These are phyloP conservation scores for Hipparchia sbordonii DNA, from an alignment of 2,888 invertebrate genomes.

Conservation along the genomic window DNA sequence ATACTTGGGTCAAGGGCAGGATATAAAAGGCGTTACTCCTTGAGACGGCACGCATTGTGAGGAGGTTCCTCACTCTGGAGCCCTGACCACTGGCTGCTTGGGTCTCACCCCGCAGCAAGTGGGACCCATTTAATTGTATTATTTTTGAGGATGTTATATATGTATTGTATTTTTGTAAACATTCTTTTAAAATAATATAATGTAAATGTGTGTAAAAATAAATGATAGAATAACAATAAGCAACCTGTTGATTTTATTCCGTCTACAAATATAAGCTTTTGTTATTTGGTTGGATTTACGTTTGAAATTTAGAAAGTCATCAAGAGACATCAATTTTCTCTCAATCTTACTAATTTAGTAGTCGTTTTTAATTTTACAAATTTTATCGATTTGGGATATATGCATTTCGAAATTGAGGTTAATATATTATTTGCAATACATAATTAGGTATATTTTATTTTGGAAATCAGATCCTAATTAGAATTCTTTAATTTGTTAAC, in stretches of 20 bases:
- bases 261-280: background rate
- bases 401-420: constrained; percentile 17
- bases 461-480: background rate
- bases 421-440: constrained; percentile 17
- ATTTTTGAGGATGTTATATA: no score
- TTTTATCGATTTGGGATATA: constrained; percentile 1
- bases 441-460: background rate
- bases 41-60: no score
- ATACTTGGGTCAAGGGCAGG: no score
- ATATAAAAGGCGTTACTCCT: no score
- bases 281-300: background rate
- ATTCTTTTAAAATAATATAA: no score
- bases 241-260: background rate
- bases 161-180: no score
- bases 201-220: no score
- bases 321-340: background rate
- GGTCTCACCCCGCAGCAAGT: no score
- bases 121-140: no score
- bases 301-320: constrained; percentile 9
- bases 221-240: background rate
- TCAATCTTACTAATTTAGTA: background rate
- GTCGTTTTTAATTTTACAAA: background rate
- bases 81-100: no score
- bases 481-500: background rate
- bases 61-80: no score